phyloP scores from a whole-genome alignment of 2,113 vertebrate species.

The Megaptera novaeangliae region DNA sequence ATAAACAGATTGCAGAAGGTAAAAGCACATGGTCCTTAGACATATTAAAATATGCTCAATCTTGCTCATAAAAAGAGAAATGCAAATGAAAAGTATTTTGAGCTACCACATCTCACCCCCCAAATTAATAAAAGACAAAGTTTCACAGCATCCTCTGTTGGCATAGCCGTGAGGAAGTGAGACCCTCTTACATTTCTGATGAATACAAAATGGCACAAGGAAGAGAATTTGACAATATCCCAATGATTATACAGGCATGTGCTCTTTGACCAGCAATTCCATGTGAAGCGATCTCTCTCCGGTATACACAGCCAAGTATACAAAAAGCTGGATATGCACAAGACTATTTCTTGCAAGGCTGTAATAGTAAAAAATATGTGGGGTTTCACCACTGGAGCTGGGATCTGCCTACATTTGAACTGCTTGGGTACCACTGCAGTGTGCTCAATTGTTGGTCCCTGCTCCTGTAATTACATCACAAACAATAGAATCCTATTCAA shows the following conservation, averaged over 20 bases:
- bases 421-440: accelerated
- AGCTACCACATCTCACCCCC: neutral
- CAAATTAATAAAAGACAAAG: neutral
- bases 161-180: neutral
- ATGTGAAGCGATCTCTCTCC: neutral
- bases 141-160: neutral
- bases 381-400: neutral
- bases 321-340: neutral
- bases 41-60: neutral
- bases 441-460: neutral
- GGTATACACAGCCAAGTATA: accelerated
- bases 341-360: too few relatives aligned
- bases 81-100: neutral
- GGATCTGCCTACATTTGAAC: neutral
- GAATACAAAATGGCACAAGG: neutral
- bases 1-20: neutral
- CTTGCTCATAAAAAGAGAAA: neutral
- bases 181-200: neutral
- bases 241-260: neutral
- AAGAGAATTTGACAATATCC: neutral
- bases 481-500: accelerated
- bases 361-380: accelerated
- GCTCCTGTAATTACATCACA: neutral
- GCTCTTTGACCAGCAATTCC: neutral
- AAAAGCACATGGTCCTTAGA: neutral